Evolutionary conservation across 2,888 invertebrate genomes (phyloP).

Genomic region (Linhomoeus sp.): DNA sequence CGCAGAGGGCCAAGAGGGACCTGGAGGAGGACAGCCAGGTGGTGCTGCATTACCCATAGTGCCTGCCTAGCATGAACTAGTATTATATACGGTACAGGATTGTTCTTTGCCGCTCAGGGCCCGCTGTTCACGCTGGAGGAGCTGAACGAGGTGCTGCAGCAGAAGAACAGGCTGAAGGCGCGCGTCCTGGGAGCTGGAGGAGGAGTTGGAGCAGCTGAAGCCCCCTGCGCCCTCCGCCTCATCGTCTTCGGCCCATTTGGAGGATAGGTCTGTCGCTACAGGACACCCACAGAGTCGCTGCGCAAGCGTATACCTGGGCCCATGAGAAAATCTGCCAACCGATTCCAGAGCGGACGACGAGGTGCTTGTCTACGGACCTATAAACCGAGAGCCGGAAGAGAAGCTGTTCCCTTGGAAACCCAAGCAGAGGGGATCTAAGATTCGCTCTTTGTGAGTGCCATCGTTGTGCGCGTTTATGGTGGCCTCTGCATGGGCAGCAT

Average conservation of each 20-base stretch:
- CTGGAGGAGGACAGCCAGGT: slow-evolving; percentile 42
- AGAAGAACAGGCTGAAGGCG: slow-evolving; percentile 80
- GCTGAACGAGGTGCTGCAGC: slow-evolving; percentile 62
- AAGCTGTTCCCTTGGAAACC: slow-evolving; percentile 63
- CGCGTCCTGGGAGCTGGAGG: slow-evolving; percentile 76
- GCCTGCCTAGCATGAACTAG: too few relatives aligned
- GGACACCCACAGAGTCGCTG: too few relatives aligned
- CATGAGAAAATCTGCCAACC: too few relatives aligned
- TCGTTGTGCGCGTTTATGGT: too few relatives aligned
- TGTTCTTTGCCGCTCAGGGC: too few relatives aligned
- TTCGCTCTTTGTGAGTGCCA: slow-evolving; percentile 8
- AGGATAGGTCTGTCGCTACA: too few relatives aligned
- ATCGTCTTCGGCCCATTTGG: too few relatives aligned
- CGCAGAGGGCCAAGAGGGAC: slow-evolving; percentile 56
- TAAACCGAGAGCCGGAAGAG: slow-evolving; percentile 88
- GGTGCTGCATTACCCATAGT: too few relatives aligned
- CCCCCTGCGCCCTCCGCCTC: slow-evolving; percentile 2
- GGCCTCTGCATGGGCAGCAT: too few relatives aligned
- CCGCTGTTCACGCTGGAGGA: slow-evolving; percentile 65
- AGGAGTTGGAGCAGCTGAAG: slow-evolving; percentile 46
- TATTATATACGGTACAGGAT: too few relatives aligned
- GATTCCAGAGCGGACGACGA: too few relatives aligned
- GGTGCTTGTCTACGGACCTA: slow-evolving; percentile 80
- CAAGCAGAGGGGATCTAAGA: slow-evolving; percentile 21
- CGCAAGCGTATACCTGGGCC: too few relatives aligned